Percentiles rank a stretch among this genome's conserved stretches.
phyloP scores from a whole-genome alignment of 2,113 vertebrate species.

The Fulmarus glacialis region DNA sequence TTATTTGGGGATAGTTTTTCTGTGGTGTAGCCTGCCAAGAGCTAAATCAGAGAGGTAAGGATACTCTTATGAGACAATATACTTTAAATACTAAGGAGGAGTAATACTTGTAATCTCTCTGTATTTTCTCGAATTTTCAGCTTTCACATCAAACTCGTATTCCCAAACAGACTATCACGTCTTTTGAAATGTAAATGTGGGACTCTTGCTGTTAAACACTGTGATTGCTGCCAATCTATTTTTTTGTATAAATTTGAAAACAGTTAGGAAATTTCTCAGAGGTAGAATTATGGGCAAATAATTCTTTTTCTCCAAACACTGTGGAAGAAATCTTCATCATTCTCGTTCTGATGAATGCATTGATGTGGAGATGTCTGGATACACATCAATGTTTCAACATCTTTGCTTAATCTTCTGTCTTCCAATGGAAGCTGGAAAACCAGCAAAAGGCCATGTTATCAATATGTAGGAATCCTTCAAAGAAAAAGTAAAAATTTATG shows the following conservation, averaged over 20 bases:
- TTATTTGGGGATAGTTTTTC: neutral
- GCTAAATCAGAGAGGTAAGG: neutral
- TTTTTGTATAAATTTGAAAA: neutral
- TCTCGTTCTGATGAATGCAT: neutral
- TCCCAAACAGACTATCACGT: neutral
- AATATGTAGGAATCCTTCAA: neutral
- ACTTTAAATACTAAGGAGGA: neutral
- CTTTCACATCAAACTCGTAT: neutral
- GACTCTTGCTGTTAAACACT: neutral
- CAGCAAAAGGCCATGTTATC: neutral
- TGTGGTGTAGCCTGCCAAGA: neutral
- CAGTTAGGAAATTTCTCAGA: neutral
- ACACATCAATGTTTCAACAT: neutral
- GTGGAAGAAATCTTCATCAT: neutral
- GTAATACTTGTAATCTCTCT: neutral
- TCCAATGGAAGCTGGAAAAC: neutral
- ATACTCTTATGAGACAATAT: neutral
- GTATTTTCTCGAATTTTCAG: neutral
- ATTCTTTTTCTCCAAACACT: neutral
- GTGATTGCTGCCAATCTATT: neutral
- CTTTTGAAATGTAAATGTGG: neutral
- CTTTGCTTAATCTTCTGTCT: neutral
- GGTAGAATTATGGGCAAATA: neutral
- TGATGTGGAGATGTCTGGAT: neutral
- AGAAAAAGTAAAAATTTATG: neutral